These are phyloP conservation scores for Ommatoiulus sabulosus DNA, from an alignment of 2,888 invertebrate genomes.

Conservation along the genomic window DNA sequence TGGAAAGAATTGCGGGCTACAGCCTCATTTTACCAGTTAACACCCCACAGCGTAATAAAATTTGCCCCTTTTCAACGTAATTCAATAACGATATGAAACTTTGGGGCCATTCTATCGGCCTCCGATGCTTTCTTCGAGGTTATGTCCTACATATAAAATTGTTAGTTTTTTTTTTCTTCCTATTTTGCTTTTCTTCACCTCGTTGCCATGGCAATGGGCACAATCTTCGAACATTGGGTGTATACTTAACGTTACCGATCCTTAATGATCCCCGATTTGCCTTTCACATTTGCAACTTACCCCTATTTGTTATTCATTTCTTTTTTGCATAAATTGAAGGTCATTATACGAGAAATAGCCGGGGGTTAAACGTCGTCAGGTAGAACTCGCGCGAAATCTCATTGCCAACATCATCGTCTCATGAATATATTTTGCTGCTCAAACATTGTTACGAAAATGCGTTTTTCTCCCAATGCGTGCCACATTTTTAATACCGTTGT, in stretches of 20 bases:
- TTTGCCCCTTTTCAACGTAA: slow-evolving; percentile 30
- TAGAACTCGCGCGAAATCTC: background rate
- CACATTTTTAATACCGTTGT: background rate
- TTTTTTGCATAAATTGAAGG: background rate
- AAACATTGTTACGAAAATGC: background rate
- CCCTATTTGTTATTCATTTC: slow-evolving; percentile 47
- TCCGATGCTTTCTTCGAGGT: background rate
- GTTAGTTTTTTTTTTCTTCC: background rate
- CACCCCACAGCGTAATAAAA: slow-evolving; percentile 22
- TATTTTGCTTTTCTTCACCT: background rate
- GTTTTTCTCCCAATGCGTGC: background rate
- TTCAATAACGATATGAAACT: background rate
- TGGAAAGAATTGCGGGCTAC: background rate
- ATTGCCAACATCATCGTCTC: slow-evolving; percentile 15
- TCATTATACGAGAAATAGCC: slow-evolving; percentile 18
- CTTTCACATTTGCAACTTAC: slow-evolving; percentile 7
- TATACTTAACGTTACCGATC: background rate
- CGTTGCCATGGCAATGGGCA: background rate
- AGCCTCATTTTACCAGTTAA: slow-evolving; percentile 18
- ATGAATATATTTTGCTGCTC: background rate
- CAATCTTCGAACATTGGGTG: background rate
- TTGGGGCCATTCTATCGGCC: slow-evolving; percentile 30
- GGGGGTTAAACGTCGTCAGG: background rate
- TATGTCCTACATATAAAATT: slow-evolving; percentile 12
- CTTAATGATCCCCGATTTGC: slow-evolving; percentile 25